Evolutionary conservation across 2,113 vertebrate species (phyloP).

Genomic region (Xiphophorus maculatus): DNA sequence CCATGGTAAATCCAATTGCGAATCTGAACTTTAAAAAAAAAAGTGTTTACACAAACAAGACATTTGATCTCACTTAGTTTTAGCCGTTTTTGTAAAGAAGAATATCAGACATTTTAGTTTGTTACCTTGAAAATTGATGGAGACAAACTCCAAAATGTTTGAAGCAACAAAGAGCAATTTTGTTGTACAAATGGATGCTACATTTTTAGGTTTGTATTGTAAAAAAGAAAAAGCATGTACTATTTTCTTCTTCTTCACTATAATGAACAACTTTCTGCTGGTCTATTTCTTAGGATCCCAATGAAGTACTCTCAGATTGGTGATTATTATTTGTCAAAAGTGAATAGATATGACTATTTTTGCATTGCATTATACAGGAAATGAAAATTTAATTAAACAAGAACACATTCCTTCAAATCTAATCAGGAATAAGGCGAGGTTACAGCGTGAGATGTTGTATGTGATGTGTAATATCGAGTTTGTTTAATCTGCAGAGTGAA

Average conservation of each 20-base stretch:
- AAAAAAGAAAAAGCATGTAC: not conserved
- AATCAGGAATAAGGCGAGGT: not conserved
- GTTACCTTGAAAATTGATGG: not conserved
- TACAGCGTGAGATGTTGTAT: not conserved
- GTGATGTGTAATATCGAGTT: not conserved
- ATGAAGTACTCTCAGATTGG: not conserved
- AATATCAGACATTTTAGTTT: not conserved
- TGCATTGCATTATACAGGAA: not conserved
- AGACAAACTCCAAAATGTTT: too few species aligned
- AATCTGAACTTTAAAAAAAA: not conserved
- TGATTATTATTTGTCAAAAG: too few species aligned
- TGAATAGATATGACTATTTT: not conserved
- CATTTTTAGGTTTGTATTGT: too few species aligned
- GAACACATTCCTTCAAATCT: not conserved
- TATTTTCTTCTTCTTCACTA: not conserved
- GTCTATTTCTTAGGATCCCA: not conserved
- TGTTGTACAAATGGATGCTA: not conserved
- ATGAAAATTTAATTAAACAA: not conserved
- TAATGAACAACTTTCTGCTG: not conserved
- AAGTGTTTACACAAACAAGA: too few species aligned
- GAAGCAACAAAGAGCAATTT: not conserved
- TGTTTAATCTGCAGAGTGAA: not conserved
- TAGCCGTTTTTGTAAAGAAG: not conserved
- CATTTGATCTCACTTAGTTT: not conserved
- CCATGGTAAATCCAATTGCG: not conserved